Percentiles rank a stretch among this genome's conserved stretches.
These are phyloP conservation scores for Ophioderma brevispina DNA, from an alignment of 35 echinoderm and acorn worm species.

Conservation along the genomic window DNA sequence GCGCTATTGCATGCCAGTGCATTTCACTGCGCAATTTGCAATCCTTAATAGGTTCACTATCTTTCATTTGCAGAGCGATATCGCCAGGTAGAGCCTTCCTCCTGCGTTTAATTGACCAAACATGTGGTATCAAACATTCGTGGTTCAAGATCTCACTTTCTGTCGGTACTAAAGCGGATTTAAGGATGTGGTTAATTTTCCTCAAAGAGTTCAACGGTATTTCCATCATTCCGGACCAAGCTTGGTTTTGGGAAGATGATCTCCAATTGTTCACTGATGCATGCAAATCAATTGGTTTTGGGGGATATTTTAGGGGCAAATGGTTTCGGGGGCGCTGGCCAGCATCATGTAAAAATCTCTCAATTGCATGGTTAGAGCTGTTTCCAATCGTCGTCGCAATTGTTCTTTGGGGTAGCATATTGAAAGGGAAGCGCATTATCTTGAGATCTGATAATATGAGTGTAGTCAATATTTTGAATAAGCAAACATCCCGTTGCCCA, in stretches of 20 bases:
- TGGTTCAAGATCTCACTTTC: no score
- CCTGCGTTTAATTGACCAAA: neutral
- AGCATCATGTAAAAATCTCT: neutral
- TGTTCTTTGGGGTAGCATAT: neutral
- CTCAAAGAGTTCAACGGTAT: neutral
- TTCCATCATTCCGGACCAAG: neutral
- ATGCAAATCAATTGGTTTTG: neutral
- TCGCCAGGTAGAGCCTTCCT: neutral
- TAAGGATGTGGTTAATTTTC: no score
- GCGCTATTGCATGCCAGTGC: neutral
- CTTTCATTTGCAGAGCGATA: neutral
- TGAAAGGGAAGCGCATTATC: neutral
- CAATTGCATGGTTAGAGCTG: neutral
- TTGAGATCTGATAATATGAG: neutral
- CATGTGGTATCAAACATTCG: no score
- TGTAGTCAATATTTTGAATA: neutral
- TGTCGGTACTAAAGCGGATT: no score
- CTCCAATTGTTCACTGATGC: neutral
- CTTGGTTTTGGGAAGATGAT: neutral
- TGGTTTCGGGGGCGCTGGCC: neutral
- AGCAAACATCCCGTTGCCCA: neutral
- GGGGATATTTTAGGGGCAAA: neutral
- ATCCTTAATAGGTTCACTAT: neutral
- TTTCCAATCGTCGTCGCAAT: neutral
- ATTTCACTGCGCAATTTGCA: neutral